phyloP scores from a whole-genome alignment of 2,113 vertebrate species.

The Poecilia latipinna region DNA sequence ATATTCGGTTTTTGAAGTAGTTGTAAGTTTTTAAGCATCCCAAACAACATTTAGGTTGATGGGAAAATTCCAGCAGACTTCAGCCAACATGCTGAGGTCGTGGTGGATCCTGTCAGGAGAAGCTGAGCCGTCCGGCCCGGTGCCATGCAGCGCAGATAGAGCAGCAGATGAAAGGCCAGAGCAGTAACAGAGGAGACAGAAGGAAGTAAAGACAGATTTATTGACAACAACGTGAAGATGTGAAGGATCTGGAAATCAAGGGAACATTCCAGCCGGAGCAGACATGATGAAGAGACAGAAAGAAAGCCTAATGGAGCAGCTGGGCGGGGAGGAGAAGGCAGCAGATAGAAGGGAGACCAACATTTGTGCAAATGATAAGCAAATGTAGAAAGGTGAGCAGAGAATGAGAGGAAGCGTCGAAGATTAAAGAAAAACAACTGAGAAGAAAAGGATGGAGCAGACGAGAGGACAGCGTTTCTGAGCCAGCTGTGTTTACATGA shows the following conservation, averaged over 20 bases:
- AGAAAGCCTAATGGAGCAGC: conserved; percentile 14
- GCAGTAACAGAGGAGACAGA: conserved; percentile 40
- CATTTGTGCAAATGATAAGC: background rate
- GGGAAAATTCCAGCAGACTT: no score
- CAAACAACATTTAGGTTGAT: no score
- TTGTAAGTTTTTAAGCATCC: no score
- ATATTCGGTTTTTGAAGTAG: no score
- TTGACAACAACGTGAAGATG: conserved; percentile 58
- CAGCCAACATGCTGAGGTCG: no score
- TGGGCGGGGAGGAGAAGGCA: conserved; percentile 5
- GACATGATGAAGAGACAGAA: conserved; percentile 29
- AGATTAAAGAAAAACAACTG: background rate
- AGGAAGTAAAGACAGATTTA: conserved; percentile 64
- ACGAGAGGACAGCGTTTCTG: conserved; percentile 49
- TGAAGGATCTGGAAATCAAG: conserved; percentile 56
- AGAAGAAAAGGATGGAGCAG: conserved; percentile 18
- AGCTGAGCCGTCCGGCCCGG: background rate
- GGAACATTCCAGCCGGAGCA: conserved; percentile 55
- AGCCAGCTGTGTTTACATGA: conserved; percentile 83
- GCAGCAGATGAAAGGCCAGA: conserved; percentile 47
- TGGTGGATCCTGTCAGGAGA: background rate
- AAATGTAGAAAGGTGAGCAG: conserved; percentile 12
- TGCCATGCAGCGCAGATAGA: conserved; percentile 5
- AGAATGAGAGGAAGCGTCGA: background rate
- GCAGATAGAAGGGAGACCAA: conserved; percentile 1